These are phyloP conservation scores for Ornithoptera alexandrae DNA, from an alignment of 2,888 invertebrate species.

Conservation along the genomic window DNA sequence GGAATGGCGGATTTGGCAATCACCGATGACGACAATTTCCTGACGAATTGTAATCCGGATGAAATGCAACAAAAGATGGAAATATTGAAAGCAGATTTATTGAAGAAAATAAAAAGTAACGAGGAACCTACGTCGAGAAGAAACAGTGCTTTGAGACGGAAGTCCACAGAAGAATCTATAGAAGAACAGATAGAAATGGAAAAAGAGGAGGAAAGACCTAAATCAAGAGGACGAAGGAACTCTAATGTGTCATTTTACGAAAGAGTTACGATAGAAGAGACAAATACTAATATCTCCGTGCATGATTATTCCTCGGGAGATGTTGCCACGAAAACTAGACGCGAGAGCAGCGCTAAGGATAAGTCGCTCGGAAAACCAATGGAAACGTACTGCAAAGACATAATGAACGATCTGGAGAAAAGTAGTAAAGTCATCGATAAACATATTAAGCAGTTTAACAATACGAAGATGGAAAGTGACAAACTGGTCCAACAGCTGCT, in stretches of 20 bases:
- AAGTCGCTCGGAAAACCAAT: slow-evolving; percentile 54
- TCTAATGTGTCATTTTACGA: slow-evolving; percentile 63
- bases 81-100: slow-evolving; percentile 59
- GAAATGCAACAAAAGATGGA: slow-evolving; percentile 67
- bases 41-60: slow-evolving; percentile 45
- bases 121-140: slow-evolving; percentile 57
- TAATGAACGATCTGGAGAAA: slow-evolving; percentile 69
- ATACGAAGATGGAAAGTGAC: slow-evolving; percentile 68
- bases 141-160: slow-evolving; percentile 54
- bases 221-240: slow-evolving; percentile 61
- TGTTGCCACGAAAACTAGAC: slow-evolving; percentile 43
- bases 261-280: slow-evolving; percentile 45
- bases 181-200: slow-evolving; percentile 55
- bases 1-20: slow-evolving; percentile 75
- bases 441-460: slow-evolving; percentile 73
- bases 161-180: slow-evolving; percentile 63
- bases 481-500: slow-evolving; percentile 72
- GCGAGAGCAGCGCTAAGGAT: slow-evolving; percentile 50
- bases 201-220: slow-evolving; percentile 55
- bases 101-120: slow-evolving; percentile 64
- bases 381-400: slow-evolving; percentile 70
- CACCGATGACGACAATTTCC: slow-evolving; percentile 55
- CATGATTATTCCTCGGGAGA: slow-evolving; percentile 42
- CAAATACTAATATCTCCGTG: slow-evolving; percentile 43
- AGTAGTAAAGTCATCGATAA: slow-evolving; percentile 72